Evolutionary conservation across 2,113 vertebrate genomes (phyloP), one percentile per base, ranked within the genome.

Genomic region (Charina bottae): DNA sequence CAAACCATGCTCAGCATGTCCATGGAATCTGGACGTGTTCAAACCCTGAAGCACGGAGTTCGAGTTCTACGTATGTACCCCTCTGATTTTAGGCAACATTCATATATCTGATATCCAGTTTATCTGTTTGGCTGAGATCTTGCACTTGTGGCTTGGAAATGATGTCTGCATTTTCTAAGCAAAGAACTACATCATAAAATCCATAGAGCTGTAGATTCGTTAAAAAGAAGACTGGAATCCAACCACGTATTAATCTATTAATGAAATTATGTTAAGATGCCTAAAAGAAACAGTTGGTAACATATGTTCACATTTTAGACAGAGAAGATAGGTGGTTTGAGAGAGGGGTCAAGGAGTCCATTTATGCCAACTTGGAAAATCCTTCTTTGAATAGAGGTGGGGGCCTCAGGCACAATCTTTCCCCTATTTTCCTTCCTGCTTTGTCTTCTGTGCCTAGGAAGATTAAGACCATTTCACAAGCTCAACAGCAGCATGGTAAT

Each of bases 11-110:
- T 99, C 90, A 99, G 97, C 88, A 98, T 98, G 94, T 97, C 98
- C 19, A 95, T 99, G 95, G 99, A 99, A 95, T 98, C 99, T 7
- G 97, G 98, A 93, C 98, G 99, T 0, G 96, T 99, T 33, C 99
- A 99, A 96, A 99, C 99, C 4, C 96, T 99, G 83, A 98, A 98
- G 15, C 99, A 99, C 0, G 99, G 99, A 0, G 99, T 99, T 13
- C 97, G 98, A 33, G 98, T 99, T 53, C 97, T 99, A 3, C 98
- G 99, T 99, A 96, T 92, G 99, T 99, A 95, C 6, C 6, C 3
- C 0, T 4, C 26, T 72, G 54, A 13, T 42, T 17, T 46, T 17
- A 83, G 21, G 9, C 33, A 19, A 26, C 5, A 0, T 92, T 92
- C 86, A 12, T 24, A 23, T 4, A 5, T 59, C 88, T 72, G n/a